These are phyloP conservation scores for Magallana angulata DNA, from an alignment of 1,140 invertebrate species.

Conservation along the genomic window DNA sequence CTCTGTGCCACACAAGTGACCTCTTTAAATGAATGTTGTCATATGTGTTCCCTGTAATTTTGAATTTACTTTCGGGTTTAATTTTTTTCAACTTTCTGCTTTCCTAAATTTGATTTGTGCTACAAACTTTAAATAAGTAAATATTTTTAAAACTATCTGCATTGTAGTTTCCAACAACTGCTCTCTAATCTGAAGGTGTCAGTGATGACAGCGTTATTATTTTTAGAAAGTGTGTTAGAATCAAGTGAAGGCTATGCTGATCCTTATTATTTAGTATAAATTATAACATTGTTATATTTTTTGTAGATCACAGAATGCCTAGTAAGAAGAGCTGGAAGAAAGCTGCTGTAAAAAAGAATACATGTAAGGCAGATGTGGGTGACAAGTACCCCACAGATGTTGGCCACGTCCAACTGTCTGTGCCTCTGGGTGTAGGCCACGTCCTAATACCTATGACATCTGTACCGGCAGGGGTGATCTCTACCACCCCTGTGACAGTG, in stretches of 20 bases:
- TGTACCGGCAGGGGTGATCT: slow-evolving; percentile 30
- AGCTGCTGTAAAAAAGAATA: not conserved
- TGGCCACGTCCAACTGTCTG: slow-evolving; percentile 32
- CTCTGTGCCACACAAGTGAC: not conserved
- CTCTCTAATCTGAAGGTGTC: not conserved
- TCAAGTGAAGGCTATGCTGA: not conserved
- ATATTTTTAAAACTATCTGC: not conserved
- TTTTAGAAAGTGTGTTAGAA: not conserved
- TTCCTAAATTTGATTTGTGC: slow-evolving; percentile 1
- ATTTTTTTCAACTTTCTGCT: not conserved
- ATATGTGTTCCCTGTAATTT: not conserved
- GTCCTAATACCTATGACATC: slow-evolving; percentile 42
- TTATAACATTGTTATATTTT: not conserved
- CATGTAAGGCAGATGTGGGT: slow-evolving; percentile 39
- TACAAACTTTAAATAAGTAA: slow-evolving; percentile 3
- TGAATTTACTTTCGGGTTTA: not conserved
- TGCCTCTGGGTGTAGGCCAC: slow-evolving; percentile 4
- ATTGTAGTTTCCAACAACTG: slow-evolving; percentile 2
- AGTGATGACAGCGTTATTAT: not conserved
- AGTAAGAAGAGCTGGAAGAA: slow-evolving; percentile 17
- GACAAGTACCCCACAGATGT: slow-evolving; percentile 20
- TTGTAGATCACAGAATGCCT: slow-evolving; percentile 32
- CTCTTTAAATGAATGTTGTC: not conserved
- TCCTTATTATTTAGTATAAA: not conserved
- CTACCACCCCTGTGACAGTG: not conserved